Base-by-base conservation (phyloP, 2,797 vertebrate species). In the Prunella strophiata region DNA sequence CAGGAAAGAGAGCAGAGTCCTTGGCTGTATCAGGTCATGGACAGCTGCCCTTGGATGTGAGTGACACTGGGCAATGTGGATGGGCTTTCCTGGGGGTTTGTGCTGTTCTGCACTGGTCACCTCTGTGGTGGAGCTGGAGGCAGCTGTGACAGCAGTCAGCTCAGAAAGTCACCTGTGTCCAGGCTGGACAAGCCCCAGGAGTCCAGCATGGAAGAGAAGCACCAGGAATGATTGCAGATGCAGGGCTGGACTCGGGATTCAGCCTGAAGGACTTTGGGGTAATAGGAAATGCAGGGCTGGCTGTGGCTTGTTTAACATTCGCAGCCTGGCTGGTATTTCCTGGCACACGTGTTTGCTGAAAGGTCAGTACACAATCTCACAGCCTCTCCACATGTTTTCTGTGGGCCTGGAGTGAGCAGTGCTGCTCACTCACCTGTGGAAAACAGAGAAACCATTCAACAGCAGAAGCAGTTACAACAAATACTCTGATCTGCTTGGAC, bases 291-390 rank as follows among this genome's bases (percentile, higher is more conserved):
- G 93, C 94, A 94, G 80, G 50, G 50, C 88, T 92, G 86, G 26
- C 74, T 52, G 71, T 47, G 68, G 27, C 67, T 73, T n/a, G 74
- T 68, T 93, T 71, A 71, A 54, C 59, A 93, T 65, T 89, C 1
- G 2, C 84, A 85, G 86, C 11, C 90, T 93, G 88, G 30, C 86
- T 85, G 91, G 80, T 93, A 17, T 92, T 97, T 93, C 68, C 77
- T 52, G 42, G 93, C 59, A 23, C 71, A 70, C 3, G 6, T 42
- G 38, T 66, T 50, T 80, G 68, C 86, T 82, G 89, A 92, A 96
- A 96, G 95, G 94, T 95, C 96, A 91, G 88, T 6, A 68, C 84
- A 77, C 91, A 92, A 40, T 50, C 90, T 73, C 66, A 61, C 1
- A 1, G 57, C 70, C 93, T 79, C 96, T 63, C 65, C n/a, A 29